A percentile compares a stretch with the other conserved stretches of the same genome.
These are phyloP conservation scores for Dascillus cervinus DNA, from an alignment of 2,888 invertebrate genomes.

Conservation along the genomic window DNA sequence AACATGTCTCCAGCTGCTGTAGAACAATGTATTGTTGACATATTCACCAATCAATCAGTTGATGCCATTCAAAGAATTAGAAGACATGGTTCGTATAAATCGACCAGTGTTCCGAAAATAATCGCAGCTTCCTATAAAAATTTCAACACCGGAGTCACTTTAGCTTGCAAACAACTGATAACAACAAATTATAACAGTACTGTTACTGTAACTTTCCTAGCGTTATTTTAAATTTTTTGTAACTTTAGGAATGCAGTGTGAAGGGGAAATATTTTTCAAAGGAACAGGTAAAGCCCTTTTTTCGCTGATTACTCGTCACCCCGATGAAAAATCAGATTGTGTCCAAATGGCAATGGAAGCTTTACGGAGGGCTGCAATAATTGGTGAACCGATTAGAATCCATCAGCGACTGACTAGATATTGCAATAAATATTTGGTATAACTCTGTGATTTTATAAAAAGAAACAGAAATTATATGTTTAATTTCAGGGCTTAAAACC, in stretches of 20 bases:
- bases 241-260: slow-evolving; percentile 42
- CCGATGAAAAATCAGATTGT: slow-evolving; percentile 49
- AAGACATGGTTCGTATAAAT: slow-evolving; percentile 31
- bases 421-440: slow-evolving; percentile 56
- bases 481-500: slow-evolving; percentile 59
- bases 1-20: slow-evolving; percentile 42
- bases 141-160: slow-evolving; percentile 37
- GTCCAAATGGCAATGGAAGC: slow-evolving; percentile 63
- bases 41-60: slow-evolving; percentile 36
- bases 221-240: slow-evolving; percentile 13
- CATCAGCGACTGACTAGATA: slow-evolving; percentile 63
- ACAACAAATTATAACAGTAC: slow-evolving; percentile 36
- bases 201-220: too few relatives aligned
- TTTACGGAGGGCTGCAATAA: slow-evolving; percentile 51
- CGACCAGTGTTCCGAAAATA: slow-evolving; percentile 31
- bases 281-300: slow-evolving; percentile 60
- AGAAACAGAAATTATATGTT: neutral
- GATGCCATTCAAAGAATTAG: slow-evolving; percentile 34
- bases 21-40: slow-evolving; percentile 37
- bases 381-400: slow-evolving; percentile 57
- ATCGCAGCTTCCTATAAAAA: slow-evolving; percentile 31
- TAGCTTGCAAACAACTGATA: slow-evolving; percentile 36
- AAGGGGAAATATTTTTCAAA: slow-evolving; percentile 62
- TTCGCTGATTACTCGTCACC: slow-evolving; percentile 55
- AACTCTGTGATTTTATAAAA: slow-evolving; percentile 11